phyloP scores from a whole-genome alignment of 2,888 invertebrate species.

The Caenorhabditis sp. region DNA sequence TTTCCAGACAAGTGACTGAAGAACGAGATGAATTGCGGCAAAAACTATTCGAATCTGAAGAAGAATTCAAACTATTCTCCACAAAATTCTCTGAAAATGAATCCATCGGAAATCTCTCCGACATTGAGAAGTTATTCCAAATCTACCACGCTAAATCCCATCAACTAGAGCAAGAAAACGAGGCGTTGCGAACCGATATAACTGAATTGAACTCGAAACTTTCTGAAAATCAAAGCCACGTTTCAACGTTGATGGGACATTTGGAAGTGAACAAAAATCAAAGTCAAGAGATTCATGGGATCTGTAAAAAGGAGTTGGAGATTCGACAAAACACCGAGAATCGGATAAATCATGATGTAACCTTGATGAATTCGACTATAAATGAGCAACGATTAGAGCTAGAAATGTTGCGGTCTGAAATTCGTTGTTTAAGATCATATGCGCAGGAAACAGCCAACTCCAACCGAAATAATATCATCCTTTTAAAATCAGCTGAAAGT shows the following conservation, averaged over 20 bases:
- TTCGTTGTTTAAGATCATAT: conserved; percentile 37
- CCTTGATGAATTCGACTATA: conserved; percentile 33
- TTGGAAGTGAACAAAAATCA: conserved; percentile 32
- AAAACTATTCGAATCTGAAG: conserved; percentile 21
- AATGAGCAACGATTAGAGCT: conserved; percentile 39
- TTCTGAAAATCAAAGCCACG: conserved; percentile 31
- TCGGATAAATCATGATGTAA: conserved; percentile 38
- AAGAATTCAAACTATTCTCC: conserved; percentile 14
- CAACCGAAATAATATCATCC: conserved; percentile 35
- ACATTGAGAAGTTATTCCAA: background rate
- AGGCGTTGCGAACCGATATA: conserved; percentile 14
- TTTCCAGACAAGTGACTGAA: conserved; percentile 12
- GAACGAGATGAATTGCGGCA: conserved; percentile 16
- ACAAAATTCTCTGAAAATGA: conserved; percentile 3
- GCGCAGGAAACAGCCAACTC: conserved; percentile 42
- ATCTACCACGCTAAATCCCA: conserved; percentile 6
- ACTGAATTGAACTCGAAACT: conserved; percentile 12
- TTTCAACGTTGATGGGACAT: conserved; percentile 35
- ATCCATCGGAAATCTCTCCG: conserved; percentile 4
- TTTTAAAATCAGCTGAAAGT: conserved; percentile 45
- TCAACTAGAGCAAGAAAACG: conserved; percentile 22
- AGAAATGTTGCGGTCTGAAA: conserved; percentile 41
- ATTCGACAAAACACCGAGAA: conserved; percentile 28
- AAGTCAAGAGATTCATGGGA: conserved; percentile 34
- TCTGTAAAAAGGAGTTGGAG: conserved; percentile 37